phyloP scores from a whole-genome alignment of 2,113 vertebrate species.

The Oxyura jamaicensis region DNA sequence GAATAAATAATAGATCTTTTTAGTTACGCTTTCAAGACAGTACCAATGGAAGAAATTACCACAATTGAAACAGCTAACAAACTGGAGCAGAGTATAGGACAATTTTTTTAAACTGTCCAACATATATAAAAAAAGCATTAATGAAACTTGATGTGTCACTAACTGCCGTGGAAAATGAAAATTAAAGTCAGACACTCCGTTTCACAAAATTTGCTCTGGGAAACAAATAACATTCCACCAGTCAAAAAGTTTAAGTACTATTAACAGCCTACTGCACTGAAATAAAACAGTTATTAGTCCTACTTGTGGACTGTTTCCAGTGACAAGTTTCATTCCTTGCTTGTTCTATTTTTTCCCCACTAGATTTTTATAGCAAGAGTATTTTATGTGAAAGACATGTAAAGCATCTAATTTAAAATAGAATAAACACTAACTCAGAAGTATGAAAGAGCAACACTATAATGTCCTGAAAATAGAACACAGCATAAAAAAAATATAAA shows the following conservation, averaged over 20 bases:
- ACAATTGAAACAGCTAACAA: background rate
- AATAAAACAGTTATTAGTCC: background rate
- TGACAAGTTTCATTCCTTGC: background rate
- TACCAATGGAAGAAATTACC: fast-evolving
- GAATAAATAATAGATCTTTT: fast-evolving
- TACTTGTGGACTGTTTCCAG: background rate
- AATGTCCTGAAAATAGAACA: background rate
- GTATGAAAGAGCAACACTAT: background rate
- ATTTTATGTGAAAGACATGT: background rate
- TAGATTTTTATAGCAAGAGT: background rate
- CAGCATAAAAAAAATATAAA: background rate
- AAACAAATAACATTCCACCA: background rate
- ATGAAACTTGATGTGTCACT: background rate
- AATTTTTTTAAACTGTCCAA: background rate
- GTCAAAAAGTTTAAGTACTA: background rate
- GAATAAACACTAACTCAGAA: background rate
- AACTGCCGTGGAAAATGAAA: background rate
- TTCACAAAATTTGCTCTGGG: background rate
- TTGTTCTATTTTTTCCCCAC: background rate
- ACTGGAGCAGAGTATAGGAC: background rate
- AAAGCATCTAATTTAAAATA: background rate
- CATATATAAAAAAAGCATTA: background rate
- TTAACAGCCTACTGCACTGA: background rate
- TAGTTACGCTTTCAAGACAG: background rate
- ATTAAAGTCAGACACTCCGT: background rate